A percentile compares a stretch with the other conserved stretches of the same genome.
phyloP scores from a whole-genome alignment of 2,888 invertebrate species.

The Drosophila eohydei region DNA sequence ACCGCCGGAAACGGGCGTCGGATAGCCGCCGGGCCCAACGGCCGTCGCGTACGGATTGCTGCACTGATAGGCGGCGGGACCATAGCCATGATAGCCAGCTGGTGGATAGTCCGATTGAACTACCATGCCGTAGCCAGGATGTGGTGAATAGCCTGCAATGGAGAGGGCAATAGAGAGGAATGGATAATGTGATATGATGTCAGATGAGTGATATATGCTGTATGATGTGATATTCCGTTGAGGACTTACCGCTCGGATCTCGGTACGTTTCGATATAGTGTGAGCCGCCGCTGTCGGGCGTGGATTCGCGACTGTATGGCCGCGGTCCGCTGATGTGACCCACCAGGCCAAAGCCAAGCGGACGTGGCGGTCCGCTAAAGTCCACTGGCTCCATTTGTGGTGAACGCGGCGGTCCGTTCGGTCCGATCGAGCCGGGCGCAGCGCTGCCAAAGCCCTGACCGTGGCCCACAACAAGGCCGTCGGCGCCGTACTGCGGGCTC shows the following conservation, averaged over 20 bases:
- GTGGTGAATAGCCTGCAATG: constrained; percentile 92
- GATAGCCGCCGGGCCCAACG: constrained; percentile 87
- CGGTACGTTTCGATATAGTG: constrained; percentile 95
- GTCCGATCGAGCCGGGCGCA: constrained; percentile 75
- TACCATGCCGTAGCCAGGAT: constrained; percentile 93
- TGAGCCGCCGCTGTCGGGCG: constrained; percentile 94
- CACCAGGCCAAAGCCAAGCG: constrained; percentile 87
- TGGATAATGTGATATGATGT: neutral
- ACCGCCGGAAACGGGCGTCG: constrained; percentile 89
- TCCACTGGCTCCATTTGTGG: constrained; percentile 91
- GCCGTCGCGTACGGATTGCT: constrained; percentile 85
- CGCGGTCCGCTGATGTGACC: constrained; percentile 88
- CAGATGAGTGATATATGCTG: neutral
- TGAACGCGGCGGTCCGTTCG: constrained; percentile 85
- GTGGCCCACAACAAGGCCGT: constrained; percentile 85
- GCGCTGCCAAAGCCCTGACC: constrained; percentile 86
- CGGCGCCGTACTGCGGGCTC: constrained; percentile 87
- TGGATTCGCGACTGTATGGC: constrained; percentile 93
- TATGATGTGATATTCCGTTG: neutral
- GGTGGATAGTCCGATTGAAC: constrained; percentile 93
- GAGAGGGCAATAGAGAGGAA: too few species aligned
- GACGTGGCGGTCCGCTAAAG: constrained; percentile 89
- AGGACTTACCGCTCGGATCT: constrained; percentile 91
- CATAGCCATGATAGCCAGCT: constrained; percentile 90
- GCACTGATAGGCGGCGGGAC: constrained; percentile 87